A percentile compares a stretch with the other conserved stretches of the same genome.
These are phyloP conservation scores for Phytoseiulus persimilis DNA, from an alignment of 2,888 invertebrate species.

Conservation along the genomic window DNA sequence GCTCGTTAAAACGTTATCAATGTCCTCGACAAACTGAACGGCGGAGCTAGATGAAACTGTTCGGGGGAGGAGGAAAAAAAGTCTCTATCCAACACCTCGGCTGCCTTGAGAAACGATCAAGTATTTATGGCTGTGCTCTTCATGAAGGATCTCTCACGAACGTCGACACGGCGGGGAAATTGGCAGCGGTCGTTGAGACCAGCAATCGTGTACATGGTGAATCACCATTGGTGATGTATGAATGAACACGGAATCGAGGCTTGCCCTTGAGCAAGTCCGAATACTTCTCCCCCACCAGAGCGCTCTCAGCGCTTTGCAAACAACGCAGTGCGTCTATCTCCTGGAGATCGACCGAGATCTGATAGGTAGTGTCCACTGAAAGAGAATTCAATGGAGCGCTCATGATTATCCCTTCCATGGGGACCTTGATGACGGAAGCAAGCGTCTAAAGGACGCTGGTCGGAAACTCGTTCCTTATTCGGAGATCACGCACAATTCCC, in stretches of 20 bases:
- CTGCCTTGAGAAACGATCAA: not conserved
- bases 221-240: too few relatives aligned
- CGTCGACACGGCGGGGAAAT: not conserved
- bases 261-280: not conserved
- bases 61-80: not conserved
- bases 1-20: too few relatives aligned
- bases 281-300: not conserved
- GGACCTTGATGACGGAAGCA: not conserved
- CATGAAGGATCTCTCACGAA: not conserved
- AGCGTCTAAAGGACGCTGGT: not conserved
- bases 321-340: not conserved
- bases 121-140: not conserved
- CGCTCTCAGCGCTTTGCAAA: not conserved
- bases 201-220: not conserved
- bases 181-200: not conserved
- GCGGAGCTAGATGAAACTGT: not conserved
- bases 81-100: not conserved
- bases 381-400: not conserved
- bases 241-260: not conserved
- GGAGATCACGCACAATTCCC: not conserved
- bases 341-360: not conserved
- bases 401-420: not conserved
- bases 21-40: not conserved
- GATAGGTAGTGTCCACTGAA: not conserved
- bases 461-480: not conserved